Conservation (phyloP, 1,140 invertebrate genomes). For the Drosophila rufa region DNA sequence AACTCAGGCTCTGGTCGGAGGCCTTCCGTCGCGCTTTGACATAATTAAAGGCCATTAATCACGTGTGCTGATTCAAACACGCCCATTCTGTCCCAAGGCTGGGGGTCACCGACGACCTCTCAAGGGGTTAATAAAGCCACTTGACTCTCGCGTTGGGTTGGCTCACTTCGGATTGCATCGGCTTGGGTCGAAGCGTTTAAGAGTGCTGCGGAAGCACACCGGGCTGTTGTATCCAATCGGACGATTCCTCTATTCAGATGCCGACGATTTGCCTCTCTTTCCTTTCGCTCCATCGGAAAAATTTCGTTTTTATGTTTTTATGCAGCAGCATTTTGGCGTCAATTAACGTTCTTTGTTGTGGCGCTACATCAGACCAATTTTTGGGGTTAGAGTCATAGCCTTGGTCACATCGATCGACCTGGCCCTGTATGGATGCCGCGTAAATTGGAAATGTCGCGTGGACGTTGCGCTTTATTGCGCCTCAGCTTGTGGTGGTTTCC, state of each 20-base stretch:
- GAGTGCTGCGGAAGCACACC: conserved; percentile 44
- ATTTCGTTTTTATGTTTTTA: conserved; percentile 33
- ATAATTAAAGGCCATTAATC: conserved; percentile 84
- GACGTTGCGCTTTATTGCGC: conserved; percentile 73
- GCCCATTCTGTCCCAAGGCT: conserved; percentile 47
- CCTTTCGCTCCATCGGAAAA: background rate
- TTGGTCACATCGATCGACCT: conserved; percentile 52
- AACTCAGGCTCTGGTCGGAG: conserved; percentile 30
- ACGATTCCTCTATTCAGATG: conserved; percentile 66
- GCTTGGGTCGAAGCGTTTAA: conserved; percentile 45
- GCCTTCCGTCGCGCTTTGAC: conserved; percentile 67
- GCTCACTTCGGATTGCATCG: conserved; percentile 17
- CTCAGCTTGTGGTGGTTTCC: conserved; percentile 46
- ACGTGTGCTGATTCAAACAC: conserved; percentile 83
- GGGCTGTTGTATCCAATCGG: conserved; percentile 51
- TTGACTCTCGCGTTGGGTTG: conserved; percentile 34
- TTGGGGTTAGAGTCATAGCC: conserved; percentile 47
- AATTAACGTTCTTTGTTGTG: conserved; percentile 84
- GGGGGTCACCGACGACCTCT: conserved; percentile 23
- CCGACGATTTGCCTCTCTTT: conserved; percentile 21
- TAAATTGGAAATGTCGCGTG: conserved; percentile 71
- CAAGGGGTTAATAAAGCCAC: conserved; percentile 78
- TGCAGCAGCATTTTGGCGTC: conserved; percentile 76
- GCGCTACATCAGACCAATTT: conserved; percentile 84
- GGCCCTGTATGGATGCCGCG: conserved; percentile 49